Percentiles rank a stretch among this genome's conserved stretches.
Evolutionary conservation across 2,113 vertebrate species (phyloP).

Genomic region (Chaenocephalus aceratus): DNA sequence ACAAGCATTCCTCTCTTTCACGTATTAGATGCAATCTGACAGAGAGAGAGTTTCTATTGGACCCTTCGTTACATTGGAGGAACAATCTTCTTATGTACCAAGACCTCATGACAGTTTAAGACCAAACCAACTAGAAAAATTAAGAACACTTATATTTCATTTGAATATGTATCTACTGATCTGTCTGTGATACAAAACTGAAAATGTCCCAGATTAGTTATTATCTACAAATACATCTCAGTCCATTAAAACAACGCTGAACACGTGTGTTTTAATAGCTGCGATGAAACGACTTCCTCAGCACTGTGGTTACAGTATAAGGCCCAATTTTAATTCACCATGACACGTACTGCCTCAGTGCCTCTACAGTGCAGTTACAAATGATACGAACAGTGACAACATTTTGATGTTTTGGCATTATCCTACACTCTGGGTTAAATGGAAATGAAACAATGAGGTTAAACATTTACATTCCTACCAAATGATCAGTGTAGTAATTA

Average conservation of each 20-base stretch:
- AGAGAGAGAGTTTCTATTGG: constrained; percentile 24
- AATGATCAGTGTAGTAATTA: background rate
- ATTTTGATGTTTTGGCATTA: background rate
- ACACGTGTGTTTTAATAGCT: background rate
- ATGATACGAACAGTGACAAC: background rate
- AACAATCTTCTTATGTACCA: constrained; percentile 10
- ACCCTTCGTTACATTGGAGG: constrained; percentile 2
- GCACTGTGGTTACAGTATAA: background rate
- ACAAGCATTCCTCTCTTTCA: constrained; percentile 31
- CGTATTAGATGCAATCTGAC: constrained; percentile 36
- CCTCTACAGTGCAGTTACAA: background rate
- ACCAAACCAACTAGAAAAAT: background rate
- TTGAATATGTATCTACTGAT: background rate
- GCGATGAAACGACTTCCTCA: background rate
- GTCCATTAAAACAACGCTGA: background rate
- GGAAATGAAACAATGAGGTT: background rate
- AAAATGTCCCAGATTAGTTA: background rate
- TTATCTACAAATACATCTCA: constrained; percentile 1
- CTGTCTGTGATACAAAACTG: background rate
- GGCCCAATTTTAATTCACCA: background rate
- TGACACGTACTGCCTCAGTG: background rate
- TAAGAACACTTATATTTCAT: fast-evolving
- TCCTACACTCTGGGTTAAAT: background rate
- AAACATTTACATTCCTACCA: constrained; percentile 5
- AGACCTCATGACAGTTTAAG: background rate